Base-by-base conservation (phyloP, 2,797 vertebrate genomes). In the Hoplostethus atlanticus region DNA sequence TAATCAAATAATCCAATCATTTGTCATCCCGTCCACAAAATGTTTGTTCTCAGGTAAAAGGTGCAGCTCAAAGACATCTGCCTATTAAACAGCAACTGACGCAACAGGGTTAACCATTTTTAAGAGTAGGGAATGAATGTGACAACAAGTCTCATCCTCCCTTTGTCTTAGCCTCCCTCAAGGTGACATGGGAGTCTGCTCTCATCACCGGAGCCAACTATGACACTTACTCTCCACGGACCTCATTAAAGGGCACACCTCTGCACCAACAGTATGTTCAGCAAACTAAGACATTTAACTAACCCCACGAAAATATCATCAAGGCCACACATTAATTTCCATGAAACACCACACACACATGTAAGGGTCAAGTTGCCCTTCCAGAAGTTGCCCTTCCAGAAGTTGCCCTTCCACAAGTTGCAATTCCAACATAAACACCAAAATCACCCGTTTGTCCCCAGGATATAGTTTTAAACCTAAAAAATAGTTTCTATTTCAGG, bases 121-220 rank as follows among this genome's bases (percentile, higher is more conserved):
- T 66, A 61, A 79, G 68, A 76, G 25, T 56, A 78, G 56, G 71
- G 67, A 73, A 64, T 68, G 72, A 85, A 83, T 84, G 84, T 91
- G 89, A 89, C 82, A 90, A 88, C 71, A 87, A 82, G 83, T 86
- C 84, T 77, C 69, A 48, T 86, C 79, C 80, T 81, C 84, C 81
- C 90, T 90, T 89, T 90, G 91, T 91, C 85, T 89, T 69, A 64
- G 87, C 76, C 75, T 81, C 83, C 72, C 88, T 92, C 91, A 93
- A 94, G 91, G 92, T 94, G 92, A 94, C 87, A 85, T 86, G 86
- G 78, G 84, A 88, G 87, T 86, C 83, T 81, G 81, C 83, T 84
- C 85, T 85, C 81, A 79, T 92, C 84, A 90, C 71, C 75, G 72
- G 57, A 79, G 84, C 88, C 78, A 59, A 75, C 80, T 63, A 68